Evolutionary conservation across 2,888 invertebrate genomes (phyloP), one percentile per base, ranked within the genome.

Genomic region (Omphaloscelis lunosa): DNA sequence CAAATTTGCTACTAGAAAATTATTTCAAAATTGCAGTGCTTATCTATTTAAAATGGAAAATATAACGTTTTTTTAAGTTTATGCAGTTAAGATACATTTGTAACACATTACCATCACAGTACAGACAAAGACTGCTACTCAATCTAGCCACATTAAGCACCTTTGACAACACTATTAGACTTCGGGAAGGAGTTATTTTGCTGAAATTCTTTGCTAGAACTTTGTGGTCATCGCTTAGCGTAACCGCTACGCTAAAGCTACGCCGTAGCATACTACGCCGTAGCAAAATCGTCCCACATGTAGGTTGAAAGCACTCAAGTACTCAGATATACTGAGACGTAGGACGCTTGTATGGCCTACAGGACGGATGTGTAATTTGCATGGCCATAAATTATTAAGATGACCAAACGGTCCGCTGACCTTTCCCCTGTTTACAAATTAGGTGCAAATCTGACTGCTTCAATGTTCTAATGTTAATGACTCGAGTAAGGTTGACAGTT

Each of bases 311-410:
- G 45, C 68, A 72, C 27, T 69, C 63, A 69, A 58, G 62, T 62
- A 72, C 66, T 27, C 41, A 39, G 62, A 59, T 70, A 80, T 61
- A 81, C 68, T 53, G 66, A 69, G 65, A 70, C 70, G 58, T 73
- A 70, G 58, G 56, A 67, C 53, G 72, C 74, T 80, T 84, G 66
- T 83, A 66, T 77, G 74, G 83, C 75, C 17, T 75, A 66, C 85
- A 75, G 85, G 79, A 89, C 93, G 93, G 93, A 93, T 91, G 87
- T 90, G 88, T 89, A 91, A 93, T 93, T 94, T 93, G 93, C 93
- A 94, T 93, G 89, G 89, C 89, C 89, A 90, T 94, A 93, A 92
- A 93, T 94, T 92, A 93, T 90, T 90, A 91, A 93, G 92, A 92
- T 93, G 93, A 90, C 92, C 90, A 89, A 91, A 92, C 89, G 90